These are phyloP conservation scores for Diadumene lineata DNA, from an alignment of 92 coral and sea anemone genomes.

Conservation along the genomic window DNA sequence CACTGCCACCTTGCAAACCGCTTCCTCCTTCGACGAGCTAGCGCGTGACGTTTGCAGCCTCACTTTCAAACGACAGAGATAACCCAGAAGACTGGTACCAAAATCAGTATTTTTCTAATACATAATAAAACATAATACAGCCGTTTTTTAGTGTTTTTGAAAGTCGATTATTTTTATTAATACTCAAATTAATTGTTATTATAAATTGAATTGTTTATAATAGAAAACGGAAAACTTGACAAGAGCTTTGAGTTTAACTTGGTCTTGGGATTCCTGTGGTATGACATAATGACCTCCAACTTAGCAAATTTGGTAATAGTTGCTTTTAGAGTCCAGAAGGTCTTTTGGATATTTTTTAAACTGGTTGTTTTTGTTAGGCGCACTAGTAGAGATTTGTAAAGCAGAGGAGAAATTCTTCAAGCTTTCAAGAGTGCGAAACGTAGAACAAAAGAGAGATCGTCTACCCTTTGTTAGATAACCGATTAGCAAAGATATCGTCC, in stretches of 20 bases:
- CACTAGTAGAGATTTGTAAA: no score
- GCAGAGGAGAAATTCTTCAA: neutral
- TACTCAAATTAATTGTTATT: no score
- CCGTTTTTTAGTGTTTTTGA: neutral
- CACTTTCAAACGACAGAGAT: constrained; percentile 20
- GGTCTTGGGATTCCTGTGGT: neutral
- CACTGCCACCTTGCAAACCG: constrained; percentile 44
- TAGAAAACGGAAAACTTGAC: no score
- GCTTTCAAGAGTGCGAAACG: no score
- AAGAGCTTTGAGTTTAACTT: no score
- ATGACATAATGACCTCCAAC: neutral
- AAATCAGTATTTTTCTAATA: neutral
- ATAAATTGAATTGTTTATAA: no score
- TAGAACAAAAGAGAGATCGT: no score
- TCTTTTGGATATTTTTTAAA: neutral
- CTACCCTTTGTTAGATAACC: no score
- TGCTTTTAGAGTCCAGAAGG: no score
- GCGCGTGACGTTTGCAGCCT: constrained; percentile 54
- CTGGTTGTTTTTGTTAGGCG: no score
- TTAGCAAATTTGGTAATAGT: neutral
- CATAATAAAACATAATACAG: neutral
- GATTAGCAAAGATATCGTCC: neutral
- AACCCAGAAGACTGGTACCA: constrained; percentile 10
- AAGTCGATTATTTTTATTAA: neutral
- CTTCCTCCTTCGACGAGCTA: constrained; percentile 43